phyloP scores from a whole-genome alignment of 1,140 invertebrate genomes.

The Ephestia elutella region DNA sequence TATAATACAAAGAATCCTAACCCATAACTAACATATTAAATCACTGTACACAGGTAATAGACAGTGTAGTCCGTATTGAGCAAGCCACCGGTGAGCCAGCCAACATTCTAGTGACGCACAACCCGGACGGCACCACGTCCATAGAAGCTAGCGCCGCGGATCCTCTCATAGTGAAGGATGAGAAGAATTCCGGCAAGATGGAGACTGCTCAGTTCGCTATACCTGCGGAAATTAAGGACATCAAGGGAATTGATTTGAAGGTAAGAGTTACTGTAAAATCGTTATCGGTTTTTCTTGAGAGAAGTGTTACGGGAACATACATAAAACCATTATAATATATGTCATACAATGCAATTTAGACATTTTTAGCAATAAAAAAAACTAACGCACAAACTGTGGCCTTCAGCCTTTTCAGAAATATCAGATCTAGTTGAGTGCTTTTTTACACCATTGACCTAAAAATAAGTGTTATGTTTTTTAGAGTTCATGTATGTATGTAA shows the following conservation, averaged over 20 bases:
- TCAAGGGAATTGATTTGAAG: conserved; percentile 69
- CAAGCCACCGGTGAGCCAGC: conserved; percentile 66
- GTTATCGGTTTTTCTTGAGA: too few relatives aligned
- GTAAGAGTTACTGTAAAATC: conserved; percentile 25
- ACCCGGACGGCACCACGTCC: conserved; percentile 69
- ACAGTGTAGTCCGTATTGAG: conserved; percentile 70
- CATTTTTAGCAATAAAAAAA: too few relatives aligned
- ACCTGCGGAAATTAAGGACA: conserved; percentile 68
- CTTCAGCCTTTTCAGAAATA: too few relatives aligned
- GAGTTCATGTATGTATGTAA: too few relatives aligned
- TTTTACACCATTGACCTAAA: too few relatives aligned
- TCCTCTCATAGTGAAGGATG: conserved; percentile 57
- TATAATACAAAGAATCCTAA: too few relatives aligned
- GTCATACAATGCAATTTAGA: too few relatives aligned
- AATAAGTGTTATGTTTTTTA: too few relatives aligned
- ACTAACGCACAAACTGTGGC: too few relatives aligned
- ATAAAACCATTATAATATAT: too few relatives aligned
- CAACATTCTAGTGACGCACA: conserved; percentile 71
- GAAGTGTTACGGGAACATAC: neutral
- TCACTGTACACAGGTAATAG: conserved; percentile 48
- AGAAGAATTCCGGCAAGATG: conserved; percentile 56
- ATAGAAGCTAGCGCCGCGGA: conserved; percentile 63
- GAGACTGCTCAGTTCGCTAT: conserved; percentile 62
- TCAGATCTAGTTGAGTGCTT: too few relatives aligned
- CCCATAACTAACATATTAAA: too few relatives aligned